Conservation (phyloP, 2,888 invertebrate genomes). For the Lamproptera curius region DNA sequence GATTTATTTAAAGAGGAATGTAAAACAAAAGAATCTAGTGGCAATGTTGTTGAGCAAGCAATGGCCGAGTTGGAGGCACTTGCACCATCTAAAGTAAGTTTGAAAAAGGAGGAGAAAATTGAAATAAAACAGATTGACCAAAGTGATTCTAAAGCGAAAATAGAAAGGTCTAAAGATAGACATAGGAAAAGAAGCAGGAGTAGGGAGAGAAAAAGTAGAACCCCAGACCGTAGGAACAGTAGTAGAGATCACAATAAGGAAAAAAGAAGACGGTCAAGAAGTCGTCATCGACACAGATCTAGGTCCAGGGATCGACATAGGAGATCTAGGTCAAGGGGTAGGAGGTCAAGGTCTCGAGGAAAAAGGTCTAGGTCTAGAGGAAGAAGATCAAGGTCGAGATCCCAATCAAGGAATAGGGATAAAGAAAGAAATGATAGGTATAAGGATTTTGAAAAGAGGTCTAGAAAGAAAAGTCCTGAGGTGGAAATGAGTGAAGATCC, state of each 20-base stretch:
- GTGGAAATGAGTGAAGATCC: conserved; percentile 84
- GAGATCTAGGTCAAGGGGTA: conserved; percentile 25
- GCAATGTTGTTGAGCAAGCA: conserved; percentile 84
- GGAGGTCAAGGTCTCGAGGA: conserved; percentile 33
- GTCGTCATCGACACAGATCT: conserved; percentile 43
- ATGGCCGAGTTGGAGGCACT: conserved; percentile 92
- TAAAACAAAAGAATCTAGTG: conserved; percentile 38
- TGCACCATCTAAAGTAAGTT: conserved; percentile 80
- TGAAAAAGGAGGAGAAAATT: conserved; percentile 37
- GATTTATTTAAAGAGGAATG: conserved; percentile 64
- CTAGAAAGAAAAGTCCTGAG: conserved; percentile 66
- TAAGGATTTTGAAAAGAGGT: conserved; percentile 50
- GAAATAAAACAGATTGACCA: conserved; percentile 44
- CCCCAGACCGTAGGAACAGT: conserved; percentile 36
- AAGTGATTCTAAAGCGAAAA: conserved; percentile 40
- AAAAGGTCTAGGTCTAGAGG: conserved; percentile 41
- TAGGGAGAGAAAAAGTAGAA: conserved; percentile 38
- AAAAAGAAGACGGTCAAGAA: conserved; percentile 42
- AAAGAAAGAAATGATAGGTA: conserved; percentile 41
- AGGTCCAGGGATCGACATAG: conserved; percentile 34
- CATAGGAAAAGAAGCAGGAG: conserved; percentile 25
- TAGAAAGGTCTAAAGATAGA: conserved; percentile 46
- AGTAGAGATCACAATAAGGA: conserved; percentile 36
- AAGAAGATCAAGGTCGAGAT: conserved; percentile 47
- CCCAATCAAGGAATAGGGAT: conserved; percentile 40